A percentile compares a stretch with the other conserved stretches of the same genome.
These are phyloP conservation scores for Lobophora halterata DNA, from an alignment of 2,888 invertebrate genomes.

Conservation along the genomic window DNA sequence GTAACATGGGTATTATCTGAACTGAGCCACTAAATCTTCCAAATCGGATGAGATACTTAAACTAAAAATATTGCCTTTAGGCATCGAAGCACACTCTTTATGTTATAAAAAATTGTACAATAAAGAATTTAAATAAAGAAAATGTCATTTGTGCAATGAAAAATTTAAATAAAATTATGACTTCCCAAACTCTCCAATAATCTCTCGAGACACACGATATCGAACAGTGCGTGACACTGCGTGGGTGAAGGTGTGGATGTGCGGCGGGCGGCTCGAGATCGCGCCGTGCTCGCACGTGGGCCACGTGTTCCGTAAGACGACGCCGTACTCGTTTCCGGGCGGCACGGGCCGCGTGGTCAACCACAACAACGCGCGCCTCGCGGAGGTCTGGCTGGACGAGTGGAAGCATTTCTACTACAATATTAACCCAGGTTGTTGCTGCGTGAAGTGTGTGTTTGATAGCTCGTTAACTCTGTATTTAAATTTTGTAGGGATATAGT, in stretches of 20 bases:
- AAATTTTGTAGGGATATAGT: no score
- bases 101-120: no score
- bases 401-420: constrained; percentile 99
- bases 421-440: constrained; percentile 93
- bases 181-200: no score
- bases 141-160: no score
- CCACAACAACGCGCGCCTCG: constrained; percentile 99
- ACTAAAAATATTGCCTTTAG: no score
- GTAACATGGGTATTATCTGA: no score
- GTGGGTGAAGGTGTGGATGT: constrained; percentile 97
- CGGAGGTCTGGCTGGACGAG: constrained; percentile 99
- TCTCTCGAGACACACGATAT: neutral
- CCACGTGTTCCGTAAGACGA: constrained; percentile 98
- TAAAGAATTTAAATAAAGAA: no score
- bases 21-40: no score
- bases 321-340: constrained; percentile 99
- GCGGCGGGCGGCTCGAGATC: constrained; percentile 96
- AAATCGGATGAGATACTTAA: no score
- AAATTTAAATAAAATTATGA: no score
- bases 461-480: no score
- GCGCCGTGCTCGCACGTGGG: constrained; percentile 97
- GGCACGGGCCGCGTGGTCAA: constrained; percentile 98
- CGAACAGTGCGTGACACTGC: constrained; percentile 20
- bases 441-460: constrained; percentile 11
- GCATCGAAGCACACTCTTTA: no score